Percentiles rank a stretch among this genome's conserved stretches.
Evolutionary conservation across 2,888 invertebrate species (phyloP).

Genomic region (Xylocampa areola): DNA sequence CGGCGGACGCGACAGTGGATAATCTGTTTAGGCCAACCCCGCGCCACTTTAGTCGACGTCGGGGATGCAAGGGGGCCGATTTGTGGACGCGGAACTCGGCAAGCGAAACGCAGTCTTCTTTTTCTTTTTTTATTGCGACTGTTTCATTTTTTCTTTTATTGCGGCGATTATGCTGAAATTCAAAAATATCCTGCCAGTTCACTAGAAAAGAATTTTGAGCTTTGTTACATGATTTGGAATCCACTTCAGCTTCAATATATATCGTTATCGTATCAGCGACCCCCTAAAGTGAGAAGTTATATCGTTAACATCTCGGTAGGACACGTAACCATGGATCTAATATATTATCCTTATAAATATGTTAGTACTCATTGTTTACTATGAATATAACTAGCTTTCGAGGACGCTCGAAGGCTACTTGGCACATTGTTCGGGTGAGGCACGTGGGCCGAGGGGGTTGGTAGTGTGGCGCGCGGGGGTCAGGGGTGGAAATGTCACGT

Average conservation of each 20-base stretch:
- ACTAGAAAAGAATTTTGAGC: too few relatives aligned
- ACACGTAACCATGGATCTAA: slow-evolving; percentile 6
- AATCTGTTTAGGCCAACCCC: slow-evolving; percentile 73
- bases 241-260: too few relatives aligned
- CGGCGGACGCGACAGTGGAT: slow-evolving; percentile 66
- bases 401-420: slow-evolving; percentile 56
- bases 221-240: too few relatives aligned
- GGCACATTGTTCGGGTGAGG: slow-evolving; percentile 62
- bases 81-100: slow-evolving; percentile 47
- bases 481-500: slow-evolving; percentile 74
- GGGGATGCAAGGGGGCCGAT: slow-evolving; percentile 52
- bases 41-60: slow-evolving; percentile 32
- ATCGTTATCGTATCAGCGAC: background rate
- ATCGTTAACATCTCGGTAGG: slow-evolving; percentile 7
- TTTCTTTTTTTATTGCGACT: slow-evolving; percentile 15
- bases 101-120: slow-evolving; percentile 2
- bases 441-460: slow-evolving; percentile 63
- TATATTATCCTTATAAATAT: slow-evolving; percentile 22
- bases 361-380: slow-evolving; percentile 62
- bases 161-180: slow-evolving; percentile 8
- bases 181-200: background rate
- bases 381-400: slow-evolving; percentile 55
- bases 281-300: background rate
- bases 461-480: slow-evolving; percentile 41
- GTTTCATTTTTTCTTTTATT: slow-evolving; percentile 18